These are phyloP conservation scores for Chinchilla lanigera DNA, from an alignment of 2,113 vertebrate species.

Conservation along the genomic window DNA sequence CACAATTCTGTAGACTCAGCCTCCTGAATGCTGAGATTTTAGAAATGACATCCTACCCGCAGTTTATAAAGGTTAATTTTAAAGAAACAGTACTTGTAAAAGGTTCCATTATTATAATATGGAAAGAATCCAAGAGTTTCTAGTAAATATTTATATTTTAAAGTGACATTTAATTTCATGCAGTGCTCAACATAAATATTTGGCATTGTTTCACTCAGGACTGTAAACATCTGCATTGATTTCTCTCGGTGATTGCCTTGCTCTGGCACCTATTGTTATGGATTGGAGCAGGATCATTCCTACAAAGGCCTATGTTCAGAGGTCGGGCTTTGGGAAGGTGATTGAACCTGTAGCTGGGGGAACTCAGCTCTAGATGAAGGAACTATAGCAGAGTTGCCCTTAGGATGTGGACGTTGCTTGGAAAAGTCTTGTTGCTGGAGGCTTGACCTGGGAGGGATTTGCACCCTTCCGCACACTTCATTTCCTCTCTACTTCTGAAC, in stretches of 20 bases:
- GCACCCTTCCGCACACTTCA: accelerated
- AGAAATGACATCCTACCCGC: not conserved
- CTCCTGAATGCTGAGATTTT: not conserved
- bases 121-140: not conserved
- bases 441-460: not conserved
- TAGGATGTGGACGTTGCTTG: not conserved
- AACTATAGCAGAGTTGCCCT: not conserved
- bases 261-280: not conserved
- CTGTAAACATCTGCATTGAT: accelerated
- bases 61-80: not conserved
- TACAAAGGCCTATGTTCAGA: not conserved
- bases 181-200: not conserved
- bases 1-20: not conserved
- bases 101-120: not conserved
- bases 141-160: not conserved
- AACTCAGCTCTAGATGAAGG: not conserved
- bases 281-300: no score
- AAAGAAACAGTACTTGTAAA: not conserved
- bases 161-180: not conserved
- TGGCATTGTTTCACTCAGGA: not conserved
- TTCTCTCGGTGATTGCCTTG: not conserved
- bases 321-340: not conserved
- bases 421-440: accelerated
- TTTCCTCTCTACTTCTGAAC: not conserved
- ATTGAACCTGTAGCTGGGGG: not conserved